Conservation (phyloP, 2,113 vertebrate species). For the Chaetura pelagica region DNA sequence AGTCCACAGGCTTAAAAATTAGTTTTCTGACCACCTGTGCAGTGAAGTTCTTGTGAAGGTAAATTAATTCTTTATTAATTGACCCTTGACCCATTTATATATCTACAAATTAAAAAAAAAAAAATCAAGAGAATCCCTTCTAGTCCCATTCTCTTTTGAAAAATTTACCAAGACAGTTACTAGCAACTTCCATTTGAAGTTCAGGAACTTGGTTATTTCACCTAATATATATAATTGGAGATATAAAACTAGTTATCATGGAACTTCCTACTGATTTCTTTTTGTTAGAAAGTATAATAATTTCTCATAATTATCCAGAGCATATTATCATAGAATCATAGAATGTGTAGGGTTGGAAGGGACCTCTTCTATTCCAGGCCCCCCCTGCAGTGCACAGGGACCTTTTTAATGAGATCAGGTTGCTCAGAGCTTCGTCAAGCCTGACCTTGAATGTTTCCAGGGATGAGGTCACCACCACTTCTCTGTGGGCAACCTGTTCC, state of each 20-base stretch:
- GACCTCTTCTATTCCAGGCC: too few species aligned
- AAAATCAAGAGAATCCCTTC: not conserved
- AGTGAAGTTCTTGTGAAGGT: not conserved
- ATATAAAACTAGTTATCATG: not conserved
- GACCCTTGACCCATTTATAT: not conserved
- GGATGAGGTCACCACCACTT: too few species aligned
- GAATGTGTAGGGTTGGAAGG: too few species aligned
- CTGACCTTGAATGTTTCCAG: too few species aligned
- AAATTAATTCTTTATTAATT: not conserved
- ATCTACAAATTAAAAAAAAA: not conserved
- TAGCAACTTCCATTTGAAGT: not conserved
- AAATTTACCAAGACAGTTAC: not conserved
- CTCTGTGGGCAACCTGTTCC: too few species aligned
- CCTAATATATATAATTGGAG: not conserved
- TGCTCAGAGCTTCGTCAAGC: too few species aligned
- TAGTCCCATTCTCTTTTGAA: not conserved
- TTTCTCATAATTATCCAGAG: not conserved
- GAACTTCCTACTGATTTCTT: not conserved
- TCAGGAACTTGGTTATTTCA: not conserved
- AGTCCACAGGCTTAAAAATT: not conserved
- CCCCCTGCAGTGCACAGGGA: too few species aligned
- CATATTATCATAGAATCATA: too few species aligned
- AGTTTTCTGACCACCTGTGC: not conserved
- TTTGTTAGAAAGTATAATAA: not conserved
- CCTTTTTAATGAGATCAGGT: too few species aligned